Conservation (phyloP, 1,140 invertebrate species). For the Drosophila prosaltans region DNA sequence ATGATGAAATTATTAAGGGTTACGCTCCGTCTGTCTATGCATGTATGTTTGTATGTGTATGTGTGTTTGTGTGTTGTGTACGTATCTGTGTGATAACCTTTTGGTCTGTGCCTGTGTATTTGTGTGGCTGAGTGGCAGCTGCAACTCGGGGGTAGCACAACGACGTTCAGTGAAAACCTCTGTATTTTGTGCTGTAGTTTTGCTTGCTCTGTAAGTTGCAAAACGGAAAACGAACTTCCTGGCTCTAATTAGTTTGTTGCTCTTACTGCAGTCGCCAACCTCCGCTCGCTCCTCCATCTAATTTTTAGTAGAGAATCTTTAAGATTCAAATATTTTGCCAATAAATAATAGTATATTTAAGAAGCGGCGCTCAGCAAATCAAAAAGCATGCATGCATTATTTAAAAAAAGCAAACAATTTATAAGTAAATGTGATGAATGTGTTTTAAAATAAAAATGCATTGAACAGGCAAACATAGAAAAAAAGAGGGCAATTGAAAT, state of each 20-base stretch:
- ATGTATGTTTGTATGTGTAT: neutral
- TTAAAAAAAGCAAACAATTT: no score
- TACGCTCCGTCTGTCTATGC: slow-evolving; percentile 9
- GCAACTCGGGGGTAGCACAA: slow-evolving; percentile 60
- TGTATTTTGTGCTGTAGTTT: neutral
- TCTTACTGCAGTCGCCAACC: neutral
- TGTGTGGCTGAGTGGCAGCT: slow-evolving; percentile 57
- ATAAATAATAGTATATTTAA: slow-evolving; percentile 37
- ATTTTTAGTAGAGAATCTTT: no score
- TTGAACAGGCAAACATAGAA: slow-evolving; percentile 64
- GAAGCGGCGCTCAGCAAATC: slow-evolving; percentile 39
- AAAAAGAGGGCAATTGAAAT: slow-evolving; percentile 10
- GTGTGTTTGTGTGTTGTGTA: slow-evolving; percentile 13
- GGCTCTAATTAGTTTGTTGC: slow-evolving; percentile 56
- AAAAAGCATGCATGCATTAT: no score
- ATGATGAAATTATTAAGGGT: slow-evolving; percentile 51
- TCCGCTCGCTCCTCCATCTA: no score
- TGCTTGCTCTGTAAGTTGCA: slow-evolving; percentile 27
- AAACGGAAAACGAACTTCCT: slow-evolving; percentile 67
- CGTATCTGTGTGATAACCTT: slow-evolving; percentile 61
- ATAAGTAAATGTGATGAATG: slow-evolving; percentile 42
- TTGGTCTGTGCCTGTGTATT: slow-evolving; percentile 37
- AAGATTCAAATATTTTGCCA: neutral
- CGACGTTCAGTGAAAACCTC: slow-evolving; percentile 22
- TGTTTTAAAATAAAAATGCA: slow-evolving; percentile 67